phyloP scores from a whole-genome alignment of 1,140 invertebrate genomes.

The Nymphalis io region DNA sequence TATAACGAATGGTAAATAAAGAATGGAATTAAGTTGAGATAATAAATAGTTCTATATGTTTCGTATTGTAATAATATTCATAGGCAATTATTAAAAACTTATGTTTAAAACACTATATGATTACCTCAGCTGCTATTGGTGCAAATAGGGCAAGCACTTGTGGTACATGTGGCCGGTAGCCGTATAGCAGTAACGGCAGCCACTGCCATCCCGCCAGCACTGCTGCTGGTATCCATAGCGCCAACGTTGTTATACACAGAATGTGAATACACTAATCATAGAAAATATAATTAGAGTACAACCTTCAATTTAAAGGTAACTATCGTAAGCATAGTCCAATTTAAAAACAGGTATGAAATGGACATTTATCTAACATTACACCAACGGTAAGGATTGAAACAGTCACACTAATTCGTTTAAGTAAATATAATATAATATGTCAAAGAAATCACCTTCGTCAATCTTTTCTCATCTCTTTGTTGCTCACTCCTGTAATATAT shows the following conservation, averaged over 20 bases:
- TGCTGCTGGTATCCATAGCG: conserved; percentile 75
- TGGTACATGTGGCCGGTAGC: conserved; percentile 65
- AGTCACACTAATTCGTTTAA: neutral
- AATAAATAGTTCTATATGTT: too few relatives aligned
- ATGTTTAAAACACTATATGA: neutral
- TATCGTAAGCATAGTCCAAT: too few relatives aligned
- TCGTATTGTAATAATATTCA: too few relatives aligned
- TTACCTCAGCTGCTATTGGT: conserved; percentile 75
- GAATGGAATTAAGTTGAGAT: too few relatives aligned
- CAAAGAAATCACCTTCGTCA: conserved; percentile 59
- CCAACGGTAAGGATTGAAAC: neutral
- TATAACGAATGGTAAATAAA: too few relatives aligned
- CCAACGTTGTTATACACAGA: conserved; percentile 61
- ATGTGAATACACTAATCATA: conserved; percentile 66
- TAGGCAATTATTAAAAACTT: too few relatives aligned
- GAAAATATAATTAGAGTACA: conserved; percentile 10
- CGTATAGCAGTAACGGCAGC: conserved; percentile 58
- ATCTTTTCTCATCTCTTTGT: conserved; percentile 62
- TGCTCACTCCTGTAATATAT: conserved; percentile 69
- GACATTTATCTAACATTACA: too few relatives aligned
- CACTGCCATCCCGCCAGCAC: conserved; percentile 70
- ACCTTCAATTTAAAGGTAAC: neutral
- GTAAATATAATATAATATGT: neutral
- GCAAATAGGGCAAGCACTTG: conserved; percentile 70
- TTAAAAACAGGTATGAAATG: too few relatives aligned